Evolutionary conservation across 2,888 invertebrate species (phyloP), one percentile per base, ranked within the genome.

Genomic region (Noctua comes): DNA sequence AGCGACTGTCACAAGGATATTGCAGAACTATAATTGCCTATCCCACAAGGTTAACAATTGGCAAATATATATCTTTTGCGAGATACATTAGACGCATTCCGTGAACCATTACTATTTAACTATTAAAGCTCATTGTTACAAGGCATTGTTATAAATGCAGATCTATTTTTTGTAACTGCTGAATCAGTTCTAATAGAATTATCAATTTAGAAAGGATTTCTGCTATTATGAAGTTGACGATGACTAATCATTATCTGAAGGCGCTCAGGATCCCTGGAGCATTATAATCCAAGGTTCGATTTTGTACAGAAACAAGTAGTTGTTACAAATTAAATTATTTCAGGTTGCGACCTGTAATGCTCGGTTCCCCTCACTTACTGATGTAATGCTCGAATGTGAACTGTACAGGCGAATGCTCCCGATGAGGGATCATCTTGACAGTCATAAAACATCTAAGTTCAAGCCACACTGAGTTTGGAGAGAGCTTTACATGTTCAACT

Each of bases 31-130:
- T 77, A 73, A 81, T 78, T 78, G 76, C 51, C 54, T 79, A 59
- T 84, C 27, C 13, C 21, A 46, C 85, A 87, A 86, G 86, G 87
- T 85, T 80, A 82, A 31, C 46, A 70, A 65, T 84, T 76, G 76
- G 80, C 77, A 82, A 82, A 86, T 86, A 64, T 57, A 80, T 79
- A 80, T 77, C 66, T 73, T 21, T 68, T 51, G 54, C 24, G 70
- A 16, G 18, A 51, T 82, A 57, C 40, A 65, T 66, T 48, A 66
- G 71, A 72, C 18, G 27, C 76, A 77, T 74, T 69, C 66, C 59
- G 31, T 40, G 27, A 73, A 51, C 24, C 31, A 70, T 79, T 73
- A 71, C 65, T 68, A 16, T 6, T 79, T 7, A 21, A 62, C 57
- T 57, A 13, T 51, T 16, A 40, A 76, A 70, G 43, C 72, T 77